A percentile compares a stretch with the other conserved stretches of the same genome.
Evolutionary conservation across 2,888 invertebrate species (phyloP).

Genomic region (Apodemia duryi): DNA sequence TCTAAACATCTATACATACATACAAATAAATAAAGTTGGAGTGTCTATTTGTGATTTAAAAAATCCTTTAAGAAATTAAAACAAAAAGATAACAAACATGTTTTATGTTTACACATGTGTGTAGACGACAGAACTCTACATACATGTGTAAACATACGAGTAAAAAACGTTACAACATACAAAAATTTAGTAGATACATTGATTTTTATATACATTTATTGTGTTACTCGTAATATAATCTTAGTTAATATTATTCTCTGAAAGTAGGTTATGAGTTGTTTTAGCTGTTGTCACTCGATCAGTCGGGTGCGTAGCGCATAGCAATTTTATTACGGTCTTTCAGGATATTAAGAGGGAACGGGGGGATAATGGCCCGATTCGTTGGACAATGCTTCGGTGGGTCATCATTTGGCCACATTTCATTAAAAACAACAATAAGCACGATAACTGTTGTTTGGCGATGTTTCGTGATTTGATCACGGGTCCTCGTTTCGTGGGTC

Average conservation of each 20-base stretch:
- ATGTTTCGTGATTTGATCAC: slow-evolving; percentile 33
- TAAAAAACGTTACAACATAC: too few species aligned
- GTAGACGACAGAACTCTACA: too few species aligned
- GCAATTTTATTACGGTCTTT: slow-evolving; percentile 58
- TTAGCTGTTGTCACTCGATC: slow-evolving; percentile 50
- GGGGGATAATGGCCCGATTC: slow-evolving; percentile 61
- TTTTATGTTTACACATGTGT: too few species aligned
- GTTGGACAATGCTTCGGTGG: slow-evolving; percentile 56
- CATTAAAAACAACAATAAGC: slow-evolving; percentile 69
- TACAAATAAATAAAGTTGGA: too few species aligned
- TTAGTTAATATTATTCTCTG: slow-evolving; percentile 20
- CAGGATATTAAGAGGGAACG: slow-evolving; percentile 54
- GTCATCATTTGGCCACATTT: slow-evolving; percentile 58
- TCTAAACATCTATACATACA: too few species aligned
- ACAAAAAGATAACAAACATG: too few species aligned
- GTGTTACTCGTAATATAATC: slow-evolving; percentile 8
- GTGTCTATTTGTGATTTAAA: too few species aligned
- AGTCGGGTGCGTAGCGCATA: slow-evolving; percentile 43
- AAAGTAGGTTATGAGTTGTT: slow-evolving; percentile 28
- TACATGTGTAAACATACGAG: too few species aligned
- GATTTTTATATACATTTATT: slow-evolving; percentile 7
- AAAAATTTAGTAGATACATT: too few species aligned
- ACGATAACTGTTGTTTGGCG: slow-evolving; percentile 48
- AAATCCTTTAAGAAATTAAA: too few species aligned
- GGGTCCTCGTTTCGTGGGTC: slow-evolving; percentile 15